Percentiles rank a stretch among this genome's conserved stretches.
These are phyloP conservation scores for Orius laevigatus DNA, from an alignment of 1,140 invertebrate species.

Conservation along the genomic window DNA sequence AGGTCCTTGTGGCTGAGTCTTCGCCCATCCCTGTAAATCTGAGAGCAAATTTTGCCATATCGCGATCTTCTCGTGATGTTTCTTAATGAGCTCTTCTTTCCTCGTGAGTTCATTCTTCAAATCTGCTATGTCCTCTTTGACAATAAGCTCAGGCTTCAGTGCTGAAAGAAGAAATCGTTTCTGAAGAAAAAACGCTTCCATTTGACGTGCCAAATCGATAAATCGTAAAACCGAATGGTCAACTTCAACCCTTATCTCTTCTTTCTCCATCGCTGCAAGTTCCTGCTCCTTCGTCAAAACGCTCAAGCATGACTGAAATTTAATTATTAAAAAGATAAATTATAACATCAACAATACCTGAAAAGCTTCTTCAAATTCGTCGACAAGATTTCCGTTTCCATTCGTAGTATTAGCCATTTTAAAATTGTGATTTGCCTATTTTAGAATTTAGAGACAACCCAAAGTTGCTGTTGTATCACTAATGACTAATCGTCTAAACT, in stretches of 20 bases:
- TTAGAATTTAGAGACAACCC: not conserved
- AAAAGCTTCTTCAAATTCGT: conserved; percentile 73
- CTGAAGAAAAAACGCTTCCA: conserved; percentile 88
- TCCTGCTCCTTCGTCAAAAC: conserved; percentile 65
- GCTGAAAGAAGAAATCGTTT: conserved; percentile 78
- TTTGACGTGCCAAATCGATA: conserved; percentile 75
- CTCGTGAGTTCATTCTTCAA: conserved; percentile 61
- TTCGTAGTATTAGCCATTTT: conserved; percentile 59
- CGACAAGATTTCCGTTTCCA: conserved; percentile 62
- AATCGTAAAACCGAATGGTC: conserved; percentile 71
- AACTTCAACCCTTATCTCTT: conserved; percentile 67
- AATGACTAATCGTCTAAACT: not conserved
- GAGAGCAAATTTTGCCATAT: conserved; percentile 76
- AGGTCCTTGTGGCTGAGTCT: conserved; percentile 23
- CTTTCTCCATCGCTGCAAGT: conserved; percentile 54
- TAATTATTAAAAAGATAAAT: not conserved
- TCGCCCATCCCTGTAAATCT: conserved; percentile 40
- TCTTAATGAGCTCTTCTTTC: conserved; percentile 74
- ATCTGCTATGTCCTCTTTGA: conserved; percentile 83
- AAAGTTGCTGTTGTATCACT: not conserved
- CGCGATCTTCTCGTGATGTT: conserved; percentile 77
- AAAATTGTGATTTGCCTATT: no score
- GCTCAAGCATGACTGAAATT: conserved; percentile 61
- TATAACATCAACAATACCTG: conserved; percentile 35
- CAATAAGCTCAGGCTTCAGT: conserved; percentile 75